These are phyloP conservation scores for Polypterus senegalus DNA, from an alignment of 2,113 vertebrate species.

Conservation along the genomic window DNA sequence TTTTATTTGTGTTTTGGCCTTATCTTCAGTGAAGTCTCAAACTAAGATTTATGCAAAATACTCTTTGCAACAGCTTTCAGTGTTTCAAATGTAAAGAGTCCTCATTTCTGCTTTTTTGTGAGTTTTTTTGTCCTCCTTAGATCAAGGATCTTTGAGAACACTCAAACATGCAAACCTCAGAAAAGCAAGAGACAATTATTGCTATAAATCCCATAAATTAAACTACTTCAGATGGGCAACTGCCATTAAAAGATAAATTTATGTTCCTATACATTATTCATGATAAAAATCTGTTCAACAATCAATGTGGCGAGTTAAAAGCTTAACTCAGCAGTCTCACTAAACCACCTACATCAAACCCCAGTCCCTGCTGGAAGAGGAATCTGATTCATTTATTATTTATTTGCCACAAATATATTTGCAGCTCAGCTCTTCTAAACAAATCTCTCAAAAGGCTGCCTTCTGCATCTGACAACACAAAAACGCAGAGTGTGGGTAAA, in stretches of 20 bases:
- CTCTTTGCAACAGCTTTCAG: too few species aligned
- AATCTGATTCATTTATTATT: neutral
- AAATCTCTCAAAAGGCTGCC: conserved; percentile 46
- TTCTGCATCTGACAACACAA: neutral
- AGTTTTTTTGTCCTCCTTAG: conserved; percentile 8
- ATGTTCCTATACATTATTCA: conserved; percentile 65
- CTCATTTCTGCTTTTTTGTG: too few species aligned
- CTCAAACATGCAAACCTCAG: conserved; percentile 55
- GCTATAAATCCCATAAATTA: conserved; percentile 35
- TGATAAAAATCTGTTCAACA: conserved; percentile 29
- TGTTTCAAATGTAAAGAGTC: too few species aligned
- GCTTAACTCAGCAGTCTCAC: conserved; percentile 7
- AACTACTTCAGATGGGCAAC: conserved; percentile 36
- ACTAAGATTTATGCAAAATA: too few species aligned
- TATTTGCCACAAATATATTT: neutral
- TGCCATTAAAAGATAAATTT: conserved; percentile 69
- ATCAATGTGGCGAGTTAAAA: conserved; percentile 36
- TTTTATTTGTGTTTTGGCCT: too few species aligned
- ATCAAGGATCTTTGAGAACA: conserved; percentile 62
- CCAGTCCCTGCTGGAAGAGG: conserved; percentile 3
- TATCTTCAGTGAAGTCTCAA: too few species aligned
- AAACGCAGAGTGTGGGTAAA: conserved; percentile 16
- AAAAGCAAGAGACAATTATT: conserved; percentile 49
- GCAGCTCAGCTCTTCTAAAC: neutral
- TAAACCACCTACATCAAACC: neutral